These are phyloP conservation scores for Nematolebias whitei DNA, from an alignment of 2,113 vertebrate species.

Conservation along the genomic window DNA sequence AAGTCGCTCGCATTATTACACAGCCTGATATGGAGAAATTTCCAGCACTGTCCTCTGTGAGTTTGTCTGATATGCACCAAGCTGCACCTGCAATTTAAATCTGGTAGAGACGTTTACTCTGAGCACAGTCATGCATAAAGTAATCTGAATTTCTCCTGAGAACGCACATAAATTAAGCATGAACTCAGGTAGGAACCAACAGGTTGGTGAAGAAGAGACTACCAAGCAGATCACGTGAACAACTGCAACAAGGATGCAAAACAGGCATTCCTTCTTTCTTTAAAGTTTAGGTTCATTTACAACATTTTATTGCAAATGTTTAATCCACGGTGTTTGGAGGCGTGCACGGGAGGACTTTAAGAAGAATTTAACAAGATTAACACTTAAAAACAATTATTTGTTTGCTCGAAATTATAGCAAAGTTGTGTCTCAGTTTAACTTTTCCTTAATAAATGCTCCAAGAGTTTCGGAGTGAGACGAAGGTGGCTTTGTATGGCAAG, in stretches of 20 bases:
- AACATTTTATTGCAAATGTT: background rate
- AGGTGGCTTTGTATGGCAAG: too few species aligned
- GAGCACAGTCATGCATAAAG: conserved; percentile 5
- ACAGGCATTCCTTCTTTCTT: background rate
- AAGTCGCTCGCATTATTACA: conserved; percentile 21
- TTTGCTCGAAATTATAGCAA: too few species aligned
- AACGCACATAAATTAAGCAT: conserved; percentile 19
- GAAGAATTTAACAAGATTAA: too few species aligned
- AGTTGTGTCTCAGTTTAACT: too few species aligned
- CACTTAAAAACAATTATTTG: too few species aligned
- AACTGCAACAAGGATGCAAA: background rate
- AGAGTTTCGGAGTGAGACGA: too few species aligned
- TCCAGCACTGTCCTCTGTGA: background rate
- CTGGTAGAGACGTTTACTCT: conserved; percentile 10
- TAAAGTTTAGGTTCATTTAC: background rate
- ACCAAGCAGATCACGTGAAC: background rate
- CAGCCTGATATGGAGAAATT: conserved; percentile 9
- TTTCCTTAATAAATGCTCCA: too few species aligned
- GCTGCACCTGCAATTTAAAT: conserved; percentile 18
- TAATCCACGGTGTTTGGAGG: too few species aligned
- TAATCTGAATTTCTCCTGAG: conserved; percentile 20
- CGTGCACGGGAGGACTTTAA: too few species aligned
- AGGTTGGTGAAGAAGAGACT: conserved; percentile 6
- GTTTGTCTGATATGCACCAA: conserved; percentile 4
- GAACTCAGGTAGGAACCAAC: conserved; percentile 18